phyloP scores from a whole-genome alignment of 2,797 vertebrate genomes.

The Xenops minutus region DNA sequence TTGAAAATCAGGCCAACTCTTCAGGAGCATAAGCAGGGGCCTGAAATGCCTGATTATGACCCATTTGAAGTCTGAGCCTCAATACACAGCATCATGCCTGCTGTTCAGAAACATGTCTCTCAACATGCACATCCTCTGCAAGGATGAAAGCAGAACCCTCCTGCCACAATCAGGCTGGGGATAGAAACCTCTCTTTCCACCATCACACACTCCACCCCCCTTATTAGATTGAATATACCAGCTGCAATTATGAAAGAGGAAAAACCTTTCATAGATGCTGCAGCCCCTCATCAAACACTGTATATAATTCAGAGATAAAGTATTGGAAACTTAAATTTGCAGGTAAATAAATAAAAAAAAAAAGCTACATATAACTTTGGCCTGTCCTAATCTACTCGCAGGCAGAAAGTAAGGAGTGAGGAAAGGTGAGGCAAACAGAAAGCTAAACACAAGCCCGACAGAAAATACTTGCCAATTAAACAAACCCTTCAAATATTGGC shows the following conservation, averaged over 20 bases:
- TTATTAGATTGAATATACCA: background rate
- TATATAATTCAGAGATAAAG: background rate
- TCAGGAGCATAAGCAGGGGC: background rate
- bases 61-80: background rate
- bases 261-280: background rate
- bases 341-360: background rate
- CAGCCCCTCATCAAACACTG: background rate
- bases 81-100: background rate
- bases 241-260: background rate
- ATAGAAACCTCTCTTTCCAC: background rate
- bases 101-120: background rate
- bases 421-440: background rate
- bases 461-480: background rate
- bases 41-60: slow-evolving; percentile 21
- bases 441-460: background rate
- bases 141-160: background rate
- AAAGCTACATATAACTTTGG: background rate
- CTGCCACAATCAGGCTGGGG: background rate
- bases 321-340: background rate
- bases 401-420: background rate
- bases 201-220: background rate
- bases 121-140: background rate
- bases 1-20: slow-evolving; percentile 28
- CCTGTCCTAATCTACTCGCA: background rate
- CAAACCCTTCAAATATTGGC: background rate